Percentiles rank a stretch among this genome's conserved stretches.
These are phyloP conservation scores for Xanthia togata DNA, from an alignment of 2,888 invertebrate species.

Conservation along the genomic window DNA sequence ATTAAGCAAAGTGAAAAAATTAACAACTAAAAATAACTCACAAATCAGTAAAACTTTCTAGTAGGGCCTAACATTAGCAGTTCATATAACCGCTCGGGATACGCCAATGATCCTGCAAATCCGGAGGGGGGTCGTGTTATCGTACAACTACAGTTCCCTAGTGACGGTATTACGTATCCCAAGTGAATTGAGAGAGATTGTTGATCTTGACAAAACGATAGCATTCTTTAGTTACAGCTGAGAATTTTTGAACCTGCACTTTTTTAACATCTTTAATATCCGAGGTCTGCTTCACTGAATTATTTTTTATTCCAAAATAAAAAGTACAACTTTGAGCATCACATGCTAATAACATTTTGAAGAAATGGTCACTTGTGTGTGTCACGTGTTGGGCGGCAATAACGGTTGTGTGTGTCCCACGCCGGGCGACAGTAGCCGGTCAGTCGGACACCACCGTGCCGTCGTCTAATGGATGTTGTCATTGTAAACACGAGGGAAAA, in stretches of 20 bases:
- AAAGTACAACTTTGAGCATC: constrained; percentile 64
- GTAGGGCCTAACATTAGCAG: background rate
- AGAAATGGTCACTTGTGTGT: constrained; percentile 72
- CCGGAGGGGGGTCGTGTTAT: background rate
- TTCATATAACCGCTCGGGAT: background rate
- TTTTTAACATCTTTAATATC: background rate
- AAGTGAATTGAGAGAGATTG: background rate
- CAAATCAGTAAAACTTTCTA: background rate
- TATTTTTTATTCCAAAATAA: background rate
- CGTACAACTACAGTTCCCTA: background rate
- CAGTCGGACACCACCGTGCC: constrained; percentile 64
- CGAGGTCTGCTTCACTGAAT: background rate
- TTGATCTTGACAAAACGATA: background rate
- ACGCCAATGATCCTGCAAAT: background rate
- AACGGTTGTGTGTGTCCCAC: constrained; percentile 72
- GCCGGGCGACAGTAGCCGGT: constrained; percentile 71
- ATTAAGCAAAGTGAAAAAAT: background rate
- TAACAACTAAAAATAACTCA: background rate
- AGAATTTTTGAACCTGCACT: background rate
- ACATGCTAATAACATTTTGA: constrained; percentile 69
- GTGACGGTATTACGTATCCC: background rate
- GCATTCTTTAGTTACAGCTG: background rate
- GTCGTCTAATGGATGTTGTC: constrained; percentile 81
- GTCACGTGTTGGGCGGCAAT: constrained; percentile 72
- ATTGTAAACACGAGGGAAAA: constrained; percentile 80